Percentiles rank a stretch among this genome's conserved stretches.
phyloP scores from a whole-genome alignment of 2,888 invertebrate species.

The Caenorhabditis plicata region DNA sequence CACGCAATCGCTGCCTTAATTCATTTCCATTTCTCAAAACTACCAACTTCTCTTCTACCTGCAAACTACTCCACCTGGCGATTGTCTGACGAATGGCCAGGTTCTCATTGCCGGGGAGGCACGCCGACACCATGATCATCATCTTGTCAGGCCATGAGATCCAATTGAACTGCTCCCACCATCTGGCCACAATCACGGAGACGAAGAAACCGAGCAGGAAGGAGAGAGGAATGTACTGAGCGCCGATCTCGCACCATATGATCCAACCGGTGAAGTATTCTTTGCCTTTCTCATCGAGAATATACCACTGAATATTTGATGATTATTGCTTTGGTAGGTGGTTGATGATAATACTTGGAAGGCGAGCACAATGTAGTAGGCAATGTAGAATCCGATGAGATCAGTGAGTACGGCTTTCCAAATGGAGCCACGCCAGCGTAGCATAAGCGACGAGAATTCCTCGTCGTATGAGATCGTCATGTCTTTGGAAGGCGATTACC shows the following conservation, averaged over 20 bases:
- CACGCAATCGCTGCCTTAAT: constrained; percentile 63
- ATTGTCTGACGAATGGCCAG: constrained; percentile 54
- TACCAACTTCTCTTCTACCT: constrained; percentile 37
- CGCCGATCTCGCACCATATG: constrained; percentile 62
- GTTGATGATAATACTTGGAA: constrained; percentile 45
- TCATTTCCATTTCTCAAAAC: not conserved
- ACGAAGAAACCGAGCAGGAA: constrained; percentile 66
- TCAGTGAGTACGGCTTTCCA: constrained; percentile 65
- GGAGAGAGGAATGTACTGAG: constrained; percentile 64
- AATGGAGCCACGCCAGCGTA: constrained; percentile 63
- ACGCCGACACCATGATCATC: constrained; percentile 63
- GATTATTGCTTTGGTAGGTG: not conserved
- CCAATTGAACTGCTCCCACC: constrained; percentile 65
- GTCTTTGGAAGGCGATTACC: constrained; percentile 1
- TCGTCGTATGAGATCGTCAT: constrained; percentile 65
- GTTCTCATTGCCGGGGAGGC: constrained; percentile 58
- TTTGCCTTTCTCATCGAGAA: constrained; percentile 63
- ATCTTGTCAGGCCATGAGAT: constrained; percentile 66
- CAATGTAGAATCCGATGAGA: constrained; percentile 63
- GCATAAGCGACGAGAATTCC: constrained; percentile 64
- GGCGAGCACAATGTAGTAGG: constrained; percentile 62
- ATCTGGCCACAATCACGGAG: constrained; percentile 62
- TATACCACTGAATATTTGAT: constrained; percentile 55
- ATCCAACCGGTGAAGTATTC: constrained; percentile 66
- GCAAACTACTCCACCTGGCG: constrained; percentile 61